Base-by-base conservation (phyloP, 2,888 invertebrate genomes). In the Rhagium mordax region DNA sequence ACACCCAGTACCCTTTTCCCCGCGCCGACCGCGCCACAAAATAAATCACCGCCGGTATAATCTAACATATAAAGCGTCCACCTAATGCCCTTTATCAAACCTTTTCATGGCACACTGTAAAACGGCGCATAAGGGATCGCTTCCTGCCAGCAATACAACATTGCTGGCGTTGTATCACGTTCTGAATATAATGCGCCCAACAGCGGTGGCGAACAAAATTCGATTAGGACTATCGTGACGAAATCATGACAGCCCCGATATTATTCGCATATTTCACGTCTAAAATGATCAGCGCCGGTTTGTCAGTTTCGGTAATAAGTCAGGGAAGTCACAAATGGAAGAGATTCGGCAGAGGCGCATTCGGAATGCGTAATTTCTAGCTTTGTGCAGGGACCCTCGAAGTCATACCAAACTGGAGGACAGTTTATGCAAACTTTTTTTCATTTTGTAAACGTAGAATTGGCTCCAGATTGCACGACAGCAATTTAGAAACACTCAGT, bases 11-110 rank as follows among this genome's bases (percentile, higher is more conserved):
- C 41, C 41, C 41, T 41, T 41, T 41, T 41, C 41, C 41, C 41
- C 41, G n/a, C 41, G n/a, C 41, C n/a, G 41, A 41, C 41, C 4
- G n/a, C 41, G n/a, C 13, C 41, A 41, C 41, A 15, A n/a, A 41
- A 41, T 41, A 41, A 41, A 41, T 41, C 41, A 41, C 41, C 41
- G 41, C n/a, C n/a, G 41, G 41, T n/a, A 41, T 41, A 41, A 41
- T 41, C 41, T 41, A 41, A 41, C 41, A 41, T 41, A 41, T 41
- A 41, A 41, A 41, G n/a, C 41, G 41, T 41, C 41, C 41, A 41
- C 41, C 41, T 51, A 51, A 51, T 51, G 51, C 51, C 51, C 51
- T 51, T 20, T 51, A 20, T 51, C 51, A 51, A 51, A 51, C 51
- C 20, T 20, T 51, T 51, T 51, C 51, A 51, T 20, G 51, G 51